Percentiles rank a stretch among this genome's conserved stretches.
phyloP scores from a whole-genome alignment of 2,888 invertebrate genomes.

The Dasysyrphus tricinctus region DNA sequence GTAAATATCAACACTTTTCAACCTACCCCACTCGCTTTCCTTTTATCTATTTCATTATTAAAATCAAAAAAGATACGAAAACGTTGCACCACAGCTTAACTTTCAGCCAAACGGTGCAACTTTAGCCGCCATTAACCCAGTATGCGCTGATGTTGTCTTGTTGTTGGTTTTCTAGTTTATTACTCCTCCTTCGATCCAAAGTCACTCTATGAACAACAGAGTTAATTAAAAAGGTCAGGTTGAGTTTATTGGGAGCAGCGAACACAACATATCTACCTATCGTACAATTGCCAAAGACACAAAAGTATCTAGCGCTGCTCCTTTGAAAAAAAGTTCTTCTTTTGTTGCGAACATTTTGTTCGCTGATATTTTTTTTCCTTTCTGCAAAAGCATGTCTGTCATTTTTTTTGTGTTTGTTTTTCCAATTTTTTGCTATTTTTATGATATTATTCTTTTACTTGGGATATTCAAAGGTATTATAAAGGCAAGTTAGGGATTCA shows the following conservation, averaged over 20 bases:
- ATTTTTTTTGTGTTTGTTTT: conserved; percentile 45
- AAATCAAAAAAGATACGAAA: conserved; percentile 55
- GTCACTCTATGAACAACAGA: conserved; percentile 38
- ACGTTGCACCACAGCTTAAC: conserved; percentile 51
- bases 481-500: background rate
- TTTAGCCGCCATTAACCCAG: conserved; percentile 35
- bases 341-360: background rate
- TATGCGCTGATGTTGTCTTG: conserved; percentile 6
- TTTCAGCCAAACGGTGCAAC: conserved; percentile 16
- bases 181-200: conserved; percentile 38
- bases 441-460: conserved; percentile 12
- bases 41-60: conserved; percentile 68
- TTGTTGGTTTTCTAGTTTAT: conserved; percentile 46
- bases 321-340: conserved; percentile 6
- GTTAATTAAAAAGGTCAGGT: conserved; percentile 75
- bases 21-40: background rate
- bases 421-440: conserved; percentile 69
- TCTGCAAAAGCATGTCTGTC: conserved; percentile 9
- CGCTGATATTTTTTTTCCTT: background rate
- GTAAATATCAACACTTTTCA: conserved; percentile 62
- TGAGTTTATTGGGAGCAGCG: conserved; percentile 69
- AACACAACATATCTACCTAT: conserved; percentile 40
- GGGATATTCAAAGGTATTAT: background rate
- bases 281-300: conserved; percentile 27
- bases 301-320: conserved; percentile 37